Evolutionary conservation across 2,888 invertebrate species (phyloP).

Genomic region (Strigamia maritima): DNA sequence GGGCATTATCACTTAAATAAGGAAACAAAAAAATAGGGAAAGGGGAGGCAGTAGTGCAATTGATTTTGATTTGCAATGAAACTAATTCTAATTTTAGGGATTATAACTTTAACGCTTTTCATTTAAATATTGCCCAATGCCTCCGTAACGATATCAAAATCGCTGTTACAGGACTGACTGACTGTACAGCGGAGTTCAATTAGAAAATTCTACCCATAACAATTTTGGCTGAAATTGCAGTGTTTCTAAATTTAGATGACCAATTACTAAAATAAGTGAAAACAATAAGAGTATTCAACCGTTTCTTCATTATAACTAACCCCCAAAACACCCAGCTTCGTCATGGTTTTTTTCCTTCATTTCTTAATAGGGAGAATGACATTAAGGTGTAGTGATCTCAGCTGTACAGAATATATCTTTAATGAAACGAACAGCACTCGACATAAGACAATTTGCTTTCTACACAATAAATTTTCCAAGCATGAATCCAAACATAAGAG

Average conservation of each 20-base stretch:
- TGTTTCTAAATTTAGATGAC: not conserved
- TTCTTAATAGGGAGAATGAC: not conserved
- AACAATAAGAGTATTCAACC: not conserved
- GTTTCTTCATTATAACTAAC: not conserved
- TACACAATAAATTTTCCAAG: constrained; percentile 28
- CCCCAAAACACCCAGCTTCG: not conserved
- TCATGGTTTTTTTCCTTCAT: not conserved
- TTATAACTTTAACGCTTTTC: not conserved
- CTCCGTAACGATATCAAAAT: not conserved
- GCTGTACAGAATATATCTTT: constrained; percentile 17
- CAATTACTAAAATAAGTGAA: not conserved
- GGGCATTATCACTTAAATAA: not conserved
- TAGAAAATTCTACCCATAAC: not conserved
- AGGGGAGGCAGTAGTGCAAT: not conserved
- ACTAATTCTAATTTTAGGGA: not conserved
- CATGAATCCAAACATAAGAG: constrained; percentile 7
- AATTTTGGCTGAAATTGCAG: not conserved
- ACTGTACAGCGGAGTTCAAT: not conserved
- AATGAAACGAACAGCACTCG: not conserved
- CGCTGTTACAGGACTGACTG: not conserved
- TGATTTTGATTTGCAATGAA: not conserved
- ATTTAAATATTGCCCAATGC: not conserved
- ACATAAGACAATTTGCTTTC: not conserved
- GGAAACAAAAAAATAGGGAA: not conserved
- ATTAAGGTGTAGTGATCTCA: constrained; percentile 17